Base-by-base conservation (phyloP, 2,888 invertebrate species). In the Chrysolina haemoptera region DNA sequence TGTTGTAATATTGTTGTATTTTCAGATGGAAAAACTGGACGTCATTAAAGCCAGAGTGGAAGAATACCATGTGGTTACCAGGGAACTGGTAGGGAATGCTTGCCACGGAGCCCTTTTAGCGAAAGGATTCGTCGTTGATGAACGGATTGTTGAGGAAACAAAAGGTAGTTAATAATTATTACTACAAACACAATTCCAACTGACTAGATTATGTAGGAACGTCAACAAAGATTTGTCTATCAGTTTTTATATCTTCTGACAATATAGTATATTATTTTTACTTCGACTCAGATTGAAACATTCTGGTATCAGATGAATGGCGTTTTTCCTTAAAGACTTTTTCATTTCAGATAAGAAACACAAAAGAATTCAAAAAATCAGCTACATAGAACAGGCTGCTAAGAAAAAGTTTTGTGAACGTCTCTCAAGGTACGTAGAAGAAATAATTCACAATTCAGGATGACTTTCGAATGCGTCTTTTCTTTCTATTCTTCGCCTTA, bases 321-420 rank as follows among this genome's bases (percentile, higher is more conserved):
- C n/a, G n/a, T n/a, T n/a, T n/a, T n/a, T n/a, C n/a, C n/a, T n/a
- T n/a, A n/a, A n/a, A n/a, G n/a, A n/a, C n/a, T n/a, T 27, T 35
- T 8, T 35, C 8, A 46, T 75, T 69, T 40, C 50, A 80, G 80
- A 81, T 64, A 73, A 76, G 43, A 81, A 70, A 70, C 70, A 74
- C 69, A 77, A 79, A 18, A 77, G 80, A 55, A 70, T 71, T 20
- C 81, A 84, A 46, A 84, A 83, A 76, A 77, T 79, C 9, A 94
- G 95, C 4, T 97, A 96, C 85, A 95, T 95, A 65, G 95, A 96
- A 83, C 95, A 96, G 83, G 95, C 95, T 0, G 93, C 93, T 82
- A 97, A 97, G 84, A 91, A 95, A 77, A 92, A 93, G 80, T 94
- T 94, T 85, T 96, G 96, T 84, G 92, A 92, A 84, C 89, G 95